Conservation (phyloP, 1,140 invertebrate genomes). For the Drosophila gunungcola region DNA sequence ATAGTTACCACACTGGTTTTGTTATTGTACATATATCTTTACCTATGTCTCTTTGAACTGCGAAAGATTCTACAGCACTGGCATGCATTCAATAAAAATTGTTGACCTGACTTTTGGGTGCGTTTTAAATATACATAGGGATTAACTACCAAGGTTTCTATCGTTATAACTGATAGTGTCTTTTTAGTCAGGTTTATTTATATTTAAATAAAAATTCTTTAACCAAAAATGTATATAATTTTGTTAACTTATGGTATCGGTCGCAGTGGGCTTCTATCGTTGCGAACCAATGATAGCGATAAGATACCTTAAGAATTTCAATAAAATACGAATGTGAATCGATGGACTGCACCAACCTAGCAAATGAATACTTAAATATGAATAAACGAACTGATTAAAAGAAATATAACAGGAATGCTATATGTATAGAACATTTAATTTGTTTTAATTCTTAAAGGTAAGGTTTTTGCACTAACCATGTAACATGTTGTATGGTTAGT, state of each 20-base stretch:
- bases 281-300: slow-evolving; percentile 20
- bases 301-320: slow-evolving; percentile 17
- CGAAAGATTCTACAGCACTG: slow-evolving; percentile 48
- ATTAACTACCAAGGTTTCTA: too few relatives aligned
- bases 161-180: too few relatives aligned
- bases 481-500: too few relatives aligned
- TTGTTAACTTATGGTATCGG: not conserved
- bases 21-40: slow-evolving; percentile 46
- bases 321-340: not conserved
- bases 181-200: not conserved
- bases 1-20: slow-evolving; percentile 39
- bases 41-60: slow-evolving; percentile 19
- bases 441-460: too few relatives aligned
- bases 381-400: too few relatives aligned
- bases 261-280: not conserved
- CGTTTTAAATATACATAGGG: not conserved
- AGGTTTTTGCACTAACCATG: too few relatives aligned
- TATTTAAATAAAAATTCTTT: not conserved
- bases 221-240: not conserved
- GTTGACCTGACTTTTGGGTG: slow-evolving; percentile 38
- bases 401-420: too few relatives aligned
- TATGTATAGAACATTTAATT: not conserved
- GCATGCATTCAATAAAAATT: slow-evolving; percentile 65
- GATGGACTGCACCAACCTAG: not conserved
- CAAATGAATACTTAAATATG: not conserved